Base-by-base conservation (phyloP, 2,888 invertebrate genomes). In the Tenthredo mesomela region DNA sequence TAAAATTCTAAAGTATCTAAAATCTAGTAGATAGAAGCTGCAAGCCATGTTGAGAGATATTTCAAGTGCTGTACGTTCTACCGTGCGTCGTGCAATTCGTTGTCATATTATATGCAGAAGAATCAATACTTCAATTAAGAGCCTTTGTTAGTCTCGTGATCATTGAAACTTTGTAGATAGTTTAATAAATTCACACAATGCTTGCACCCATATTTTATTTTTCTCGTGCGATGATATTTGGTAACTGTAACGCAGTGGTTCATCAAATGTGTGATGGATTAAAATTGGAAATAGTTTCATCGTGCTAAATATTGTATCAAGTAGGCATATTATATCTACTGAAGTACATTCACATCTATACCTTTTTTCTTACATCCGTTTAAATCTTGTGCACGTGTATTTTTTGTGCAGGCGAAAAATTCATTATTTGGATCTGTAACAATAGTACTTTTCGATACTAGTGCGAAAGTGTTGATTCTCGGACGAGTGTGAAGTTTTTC, bases 1-100 rank as follows among this genome's bases (percentile, higher is more conserved):
- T 82, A 70, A 67, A 47, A 67, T 80, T 82, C 82, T 82, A 82
- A 67, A 82, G 43, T 80, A 61, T 80, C 80, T 80, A 80, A 80
- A 40, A 40, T 61, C 80, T 80, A 80, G 37, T 73, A n/a, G 71
- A 25, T 21, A 77, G 65, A 82, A 67, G 82, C 82, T 82, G 82
- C 82, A 47, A 50, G 82, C 82, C 70, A 70, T 9, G 18, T 82
- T 82, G 1, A 70, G 9, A 82, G 9, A 70, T 82, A 12, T 82
- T 29, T 67, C 67, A 61, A 50, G 82, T 82, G 82, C 67, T 82
- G 25, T 78, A 82, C n/a, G 82, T 18, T 40, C 21, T 67, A 67
- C 25, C 82, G 82, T 82, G 82, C 82, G 10, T 67, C 82, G 82
- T 82, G 82, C 82, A 67, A 80, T 40, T 61, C 61, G n/a, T 80